Conservation (phyloP, 53 echinoderm and acorn worm genomes). For the Holothuria scabra region DNA sequence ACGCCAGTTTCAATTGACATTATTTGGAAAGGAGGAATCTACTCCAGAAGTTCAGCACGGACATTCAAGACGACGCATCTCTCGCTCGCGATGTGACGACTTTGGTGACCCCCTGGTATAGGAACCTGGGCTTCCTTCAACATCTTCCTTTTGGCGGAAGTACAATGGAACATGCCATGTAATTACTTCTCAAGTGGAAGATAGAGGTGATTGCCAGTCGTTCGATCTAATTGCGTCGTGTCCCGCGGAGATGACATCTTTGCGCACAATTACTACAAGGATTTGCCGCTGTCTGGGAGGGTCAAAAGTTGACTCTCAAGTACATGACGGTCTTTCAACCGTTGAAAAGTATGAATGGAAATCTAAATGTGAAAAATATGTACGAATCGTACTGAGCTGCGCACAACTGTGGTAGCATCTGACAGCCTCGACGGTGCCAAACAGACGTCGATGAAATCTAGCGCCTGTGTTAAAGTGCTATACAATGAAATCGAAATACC, state of each 20-base stretch:
- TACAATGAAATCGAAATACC: too few relatives aligned
- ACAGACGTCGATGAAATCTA: background rate
- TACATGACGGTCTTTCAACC: constrained; percentile 7
- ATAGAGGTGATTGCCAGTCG: background rate
- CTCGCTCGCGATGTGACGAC: too few relatives aligned
- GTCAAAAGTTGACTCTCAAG: constrained; percentile 20
- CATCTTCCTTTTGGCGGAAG: too few relatives aligned
- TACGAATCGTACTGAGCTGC: background rate
- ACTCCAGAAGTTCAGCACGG: too few relatives aligned
- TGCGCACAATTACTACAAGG: constrained; percentile 18
- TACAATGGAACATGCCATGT: too few relatives aligned
- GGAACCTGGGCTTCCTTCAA: too few relatives aligned
- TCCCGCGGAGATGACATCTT: background rate
- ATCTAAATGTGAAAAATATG: constrained; percentile 16
- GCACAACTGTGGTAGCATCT: background rate
- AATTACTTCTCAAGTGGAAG: too few relatives aligned
- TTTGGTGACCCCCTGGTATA: too few relatives aligned
- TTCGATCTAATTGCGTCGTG: constrained; percentile 28
- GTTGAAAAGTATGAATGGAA: constrained; percentile 7
- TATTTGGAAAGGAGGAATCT: too few relatives aligned
- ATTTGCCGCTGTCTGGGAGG: constrained; percentile 17
- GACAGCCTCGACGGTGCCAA: constrained; percentile 15
- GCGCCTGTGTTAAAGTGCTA: background rate
- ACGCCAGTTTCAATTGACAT: too few relatives aligned
- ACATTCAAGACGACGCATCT: too few relatives aligned